Evolutionary conservation across 2,113 vertebrate genomes (phyloP).

Genomic region (Podarcis cretensis): DNA sequence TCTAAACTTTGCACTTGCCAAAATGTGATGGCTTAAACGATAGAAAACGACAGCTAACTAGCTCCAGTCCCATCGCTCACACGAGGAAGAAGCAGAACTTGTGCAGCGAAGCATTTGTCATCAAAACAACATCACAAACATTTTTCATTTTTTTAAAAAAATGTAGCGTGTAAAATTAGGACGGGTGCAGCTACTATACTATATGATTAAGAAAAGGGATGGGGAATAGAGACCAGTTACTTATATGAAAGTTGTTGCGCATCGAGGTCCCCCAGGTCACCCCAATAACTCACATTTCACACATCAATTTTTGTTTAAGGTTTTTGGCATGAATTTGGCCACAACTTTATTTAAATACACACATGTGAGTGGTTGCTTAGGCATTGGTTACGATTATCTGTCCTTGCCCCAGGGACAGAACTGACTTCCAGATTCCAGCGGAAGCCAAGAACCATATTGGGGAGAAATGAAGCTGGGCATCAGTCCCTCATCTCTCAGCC

Average conservation of each 20-base stretch:
- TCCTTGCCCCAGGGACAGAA: too few relatives aligned
- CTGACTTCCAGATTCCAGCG: too few relatives aligned
- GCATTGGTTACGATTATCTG: too few relatives aligned
- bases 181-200: neutral
- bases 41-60: conserved; percentile 35
- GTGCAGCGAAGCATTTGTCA: neutral
- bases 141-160: neutral
- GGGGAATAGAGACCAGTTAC: neutral
- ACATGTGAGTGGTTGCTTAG: too few relatives aligned
- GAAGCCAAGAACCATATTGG: too few relatives aligned
- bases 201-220: neutral
- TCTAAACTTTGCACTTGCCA: conserved; percentile 53
- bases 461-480: too few relatives aligned
- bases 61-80: conserved; percentile 32
- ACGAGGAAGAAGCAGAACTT: conserved; percentile 30
- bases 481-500: too few relatives aligned
- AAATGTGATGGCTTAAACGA: conserved; percentile 14
- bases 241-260: neutral
- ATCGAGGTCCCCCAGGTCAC: too few relatives aligned
- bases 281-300: too few relatives aligned
- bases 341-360: too few relatives aligned
- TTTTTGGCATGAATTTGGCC: too few relatives aligned
- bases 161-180: neutral
- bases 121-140: neutral
- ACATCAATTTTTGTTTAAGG: too few relatives aligned